Evolutionary conservation across 2,888 invertebrate genomes (phyloP), one percentile per base, ranked within the genome.

Genomic region (Orthosia gracilis): DNA sequence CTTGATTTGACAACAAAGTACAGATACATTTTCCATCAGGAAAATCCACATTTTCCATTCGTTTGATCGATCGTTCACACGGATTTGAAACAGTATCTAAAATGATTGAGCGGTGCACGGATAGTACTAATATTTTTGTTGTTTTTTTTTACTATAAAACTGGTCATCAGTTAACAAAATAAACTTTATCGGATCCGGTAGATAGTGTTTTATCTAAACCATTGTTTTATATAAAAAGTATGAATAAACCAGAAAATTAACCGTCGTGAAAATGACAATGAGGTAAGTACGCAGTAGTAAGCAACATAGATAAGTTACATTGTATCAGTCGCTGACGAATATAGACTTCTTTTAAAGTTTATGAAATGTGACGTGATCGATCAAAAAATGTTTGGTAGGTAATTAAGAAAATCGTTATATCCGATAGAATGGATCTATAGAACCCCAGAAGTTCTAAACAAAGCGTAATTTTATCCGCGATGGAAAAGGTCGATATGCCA

Each of bases 21-120:
- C 54, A 59, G 69, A 23, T 66, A 74, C 1, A 15, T 31, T n/a
- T 1, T 57, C 13, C 52, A 9, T 59, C 7, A 31, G 26, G n/a
- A 45, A 81, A 69, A 70, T n/a, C n/a, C n/a, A n/a, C n/a, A n/a
- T n/a, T n/a, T n/a, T n/a, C 47, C 40, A 68, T 52, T 68, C 50
- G 21, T 55, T 54, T 81, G 82, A 79, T 76, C 62, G 76, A 81
- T 81, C 65, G 23, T 23, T 11, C 12, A 7, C 15, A 5, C 15
- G 18, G 57, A 66, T 81, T 81, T 69, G 18, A 65, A 66, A 80
- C 21, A 5, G 65, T 57, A 57, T 50, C 57, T 50, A n/a, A 54
- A 79, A 66, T 81, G 81, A 79, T 81, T 62, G 69, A 79, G 76
- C 15, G 62, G 23, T 62, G 21, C n/a, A 57, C 62, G 21, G 68